Evolutionary conservation across 2,888 invertebrate genomes (phyloP).

Genomic region (Melanophora roralis): DNA sequence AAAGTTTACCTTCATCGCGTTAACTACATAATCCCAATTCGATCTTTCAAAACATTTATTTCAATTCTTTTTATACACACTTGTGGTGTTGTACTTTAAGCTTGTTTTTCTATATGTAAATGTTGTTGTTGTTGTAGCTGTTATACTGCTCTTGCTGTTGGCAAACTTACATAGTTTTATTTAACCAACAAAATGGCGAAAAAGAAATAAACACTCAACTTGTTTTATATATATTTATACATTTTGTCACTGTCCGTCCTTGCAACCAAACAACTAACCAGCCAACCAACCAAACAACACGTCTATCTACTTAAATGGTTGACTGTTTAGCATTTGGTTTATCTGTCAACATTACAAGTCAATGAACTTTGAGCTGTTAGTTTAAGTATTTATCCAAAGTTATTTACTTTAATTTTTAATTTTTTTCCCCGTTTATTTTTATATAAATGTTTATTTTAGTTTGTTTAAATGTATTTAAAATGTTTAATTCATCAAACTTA

Average conservation of each 20-base stretch:
- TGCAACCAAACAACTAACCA: not conserved
- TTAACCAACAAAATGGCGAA: constrained; percentile 35
- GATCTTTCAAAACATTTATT: constrained; percentile 17
- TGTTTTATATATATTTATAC: too few species aligned
- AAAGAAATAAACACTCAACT: not conserved
- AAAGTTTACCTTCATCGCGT: not conserved
- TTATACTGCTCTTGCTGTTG: constrained; percentile 20
- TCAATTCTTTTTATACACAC: constrained; percentile 24
- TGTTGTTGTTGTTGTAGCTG: not conserved
- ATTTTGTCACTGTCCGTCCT: not conserved
- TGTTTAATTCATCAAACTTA: constrained; percentile 50
- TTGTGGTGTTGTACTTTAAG: constrained; percentile 1
- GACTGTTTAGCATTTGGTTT: constrained; percentile 8
- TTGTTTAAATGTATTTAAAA: constrained; percentile 27
- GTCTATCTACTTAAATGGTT: not conserved
- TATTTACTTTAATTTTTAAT: constrained; percentile 36
- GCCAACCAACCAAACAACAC: too few species aligned
- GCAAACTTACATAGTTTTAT: constrained; percentile 38
- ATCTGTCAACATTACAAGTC: constrained; percentile 36
- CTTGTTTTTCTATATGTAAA: not conserved
- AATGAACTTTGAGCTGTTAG: constrained; percentile 47
- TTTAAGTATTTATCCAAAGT: constrained; percentile 48
- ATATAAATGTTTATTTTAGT: not conserved
- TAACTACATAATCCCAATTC: not conserved
- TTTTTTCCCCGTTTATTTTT: constrained; percentile 7